phyloP scores from a whole-genome alignment of 2,888 invertebrate species.

The Dusona sp. region DNA sequence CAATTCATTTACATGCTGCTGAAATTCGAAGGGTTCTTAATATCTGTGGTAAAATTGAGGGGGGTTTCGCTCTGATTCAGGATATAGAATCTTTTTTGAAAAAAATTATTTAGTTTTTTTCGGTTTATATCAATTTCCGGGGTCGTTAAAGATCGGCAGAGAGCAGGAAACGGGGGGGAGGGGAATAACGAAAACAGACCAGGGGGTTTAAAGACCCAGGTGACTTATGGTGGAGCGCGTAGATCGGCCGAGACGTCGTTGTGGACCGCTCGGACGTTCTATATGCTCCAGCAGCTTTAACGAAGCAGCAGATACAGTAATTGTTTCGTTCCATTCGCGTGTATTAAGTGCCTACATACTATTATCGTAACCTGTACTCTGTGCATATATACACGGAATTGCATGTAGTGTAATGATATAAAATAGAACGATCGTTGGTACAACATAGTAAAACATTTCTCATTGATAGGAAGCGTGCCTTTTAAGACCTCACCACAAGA shows the following conservation, averaged over 20 bases:
- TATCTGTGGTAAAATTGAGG: no score
- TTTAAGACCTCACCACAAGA: constrained; percentile 40
- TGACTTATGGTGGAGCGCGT: constrained; percentile 77
- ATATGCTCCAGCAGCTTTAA: constrained; percentile 65
- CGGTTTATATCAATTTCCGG: no score
- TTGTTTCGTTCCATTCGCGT: constrained; percentile 75
- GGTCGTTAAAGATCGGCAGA: no score
- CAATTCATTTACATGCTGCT: no score
- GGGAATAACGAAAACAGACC: no score
- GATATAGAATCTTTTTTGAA: no score
- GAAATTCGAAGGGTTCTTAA: no score
- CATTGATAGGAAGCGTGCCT: constrained; percentile 74
- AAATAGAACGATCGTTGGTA: constrained; percentile 72
- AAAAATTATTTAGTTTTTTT: no score
- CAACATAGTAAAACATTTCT: constrained; percentile 79
- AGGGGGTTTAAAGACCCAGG: constrained; percentile 65
- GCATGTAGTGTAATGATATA: constrained; percentile 40
- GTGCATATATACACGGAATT: background rate
- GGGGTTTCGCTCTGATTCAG: no score
- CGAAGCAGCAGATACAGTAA: constrained; percentile 76
- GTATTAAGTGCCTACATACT: constrained; percentile 44
- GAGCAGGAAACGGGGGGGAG: no score
- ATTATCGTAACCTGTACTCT: constrained; percentile 25
- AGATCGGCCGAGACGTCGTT: constrained; percentile 71
- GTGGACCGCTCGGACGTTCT: constrained; percentile 14